A percentile compares a stretch with the other conserved stretches of the same genome.
phyloP scores from a whole-genome alignment of 2,113 vertebrate species.

The Nothobranchius kuhntae region DNA sequence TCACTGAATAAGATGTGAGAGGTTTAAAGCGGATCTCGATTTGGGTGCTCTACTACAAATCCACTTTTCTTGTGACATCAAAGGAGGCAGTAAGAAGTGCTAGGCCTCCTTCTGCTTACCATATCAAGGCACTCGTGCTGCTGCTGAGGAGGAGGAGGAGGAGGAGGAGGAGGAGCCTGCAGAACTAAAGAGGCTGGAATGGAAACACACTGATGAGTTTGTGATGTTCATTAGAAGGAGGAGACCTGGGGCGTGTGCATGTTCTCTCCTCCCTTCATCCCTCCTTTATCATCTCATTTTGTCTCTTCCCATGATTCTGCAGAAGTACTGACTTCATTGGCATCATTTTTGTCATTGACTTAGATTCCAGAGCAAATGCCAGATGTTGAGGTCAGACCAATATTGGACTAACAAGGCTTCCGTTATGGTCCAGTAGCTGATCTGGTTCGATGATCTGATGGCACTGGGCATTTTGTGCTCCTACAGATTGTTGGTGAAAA shows the following conservation, averaged over 20 bases:
- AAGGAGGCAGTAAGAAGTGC: slow-evolving; percentile 48
- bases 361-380: too few relatives aligned
- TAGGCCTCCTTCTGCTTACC: slow-evolving; percentile 49
- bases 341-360: too few relatives aligned
- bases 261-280: slow-evolving; percentile 23
- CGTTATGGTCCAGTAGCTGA: too few relatives aligned
- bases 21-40: slow-evolving; percentile 50
- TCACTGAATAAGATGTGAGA: slow-evolving; percentile 52
- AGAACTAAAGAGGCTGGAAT: slow-evolving; percentile 33
- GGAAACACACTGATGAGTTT: slow-evolving; percentile 41
- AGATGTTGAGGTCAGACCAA: too few relatives aligned
- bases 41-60: slow-evolving; percentile 32
- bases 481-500: too few relatives aligned
- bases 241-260: neutral
- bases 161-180: slow-evolving; percentile 24
- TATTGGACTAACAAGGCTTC: too few relatives aligned
- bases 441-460: too few relatives aligned
- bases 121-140: slow-evolving; percentile 50
- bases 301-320: slow-evolving; percentile 3
- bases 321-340: too few relatives aligned
- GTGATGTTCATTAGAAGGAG: slow-evolving; percentile 37
- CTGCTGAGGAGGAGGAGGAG: slow-evolving; percentile 30
- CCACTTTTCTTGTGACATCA: slow-evolving; percentile 54
- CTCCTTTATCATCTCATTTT: neutral
- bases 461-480: too few relatives aligned